phyloP scores from a whole-genome alignment of 2,888 invertebrate species.

The Eupithecia inturbata region DNA sequence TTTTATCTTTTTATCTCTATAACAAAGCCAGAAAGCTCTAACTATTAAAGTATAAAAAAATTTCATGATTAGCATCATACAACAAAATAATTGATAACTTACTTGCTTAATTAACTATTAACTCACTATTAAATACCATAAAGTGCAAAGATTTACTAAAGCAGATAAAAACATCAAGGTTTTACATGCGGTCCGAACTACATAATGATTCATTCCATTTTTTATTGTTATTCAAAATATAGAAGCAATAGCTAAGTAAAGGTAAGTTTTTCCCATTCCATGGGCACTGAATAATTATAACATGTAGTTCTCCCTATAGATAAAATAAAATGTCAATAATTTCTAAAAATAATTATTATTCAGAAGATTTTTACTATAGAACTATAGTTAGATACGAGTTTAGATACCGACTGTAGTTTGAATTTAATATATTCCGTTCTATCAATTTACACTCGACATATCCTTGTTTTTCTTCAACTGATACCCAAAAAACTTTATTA shows the following conservation, averaged over 20 bases:
- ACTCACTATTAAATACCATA: too few relatives aligned
- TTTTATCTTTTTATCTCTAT: background rate
- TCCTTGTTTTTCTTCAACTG: background rate
- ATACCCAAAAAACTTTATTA: background rate
- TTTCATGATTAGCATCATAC: background rate
- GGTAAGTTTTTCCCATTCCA: too few relatives aligned
- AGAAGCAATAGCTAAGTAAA: background rate
- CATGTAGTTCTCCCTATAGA: background rate
- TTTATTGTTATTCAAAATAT: background rate
- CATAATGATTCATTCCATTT: background rate
- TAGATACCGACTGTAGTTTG: too few relatives aligned
- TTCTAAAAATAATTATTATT: background rate
- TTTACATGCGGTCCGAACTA: background rate
- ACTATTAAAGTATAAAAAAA: background rate
- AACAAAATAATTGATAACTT: background rate
- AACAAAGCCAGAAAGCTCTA: background rate
- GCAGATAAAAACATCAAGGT: background rate
- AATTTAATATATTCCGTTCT: background rate
- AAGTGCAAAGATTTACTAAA: background rate
- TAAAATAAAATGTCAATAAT: background rate
- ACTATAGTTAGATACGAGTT: too few relatives aligned
- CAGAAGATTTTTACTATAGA: background rate
- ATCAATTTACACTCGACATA: background rate
- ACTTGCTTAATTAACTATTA: too few relatives aligned
- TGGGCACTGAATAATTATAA: background rate